These are phyloP conservation scores for Pseudococcus viburni DNA, from an alignment of 2,888 invertebrate species.

Conservation along the genomic window DNA sequence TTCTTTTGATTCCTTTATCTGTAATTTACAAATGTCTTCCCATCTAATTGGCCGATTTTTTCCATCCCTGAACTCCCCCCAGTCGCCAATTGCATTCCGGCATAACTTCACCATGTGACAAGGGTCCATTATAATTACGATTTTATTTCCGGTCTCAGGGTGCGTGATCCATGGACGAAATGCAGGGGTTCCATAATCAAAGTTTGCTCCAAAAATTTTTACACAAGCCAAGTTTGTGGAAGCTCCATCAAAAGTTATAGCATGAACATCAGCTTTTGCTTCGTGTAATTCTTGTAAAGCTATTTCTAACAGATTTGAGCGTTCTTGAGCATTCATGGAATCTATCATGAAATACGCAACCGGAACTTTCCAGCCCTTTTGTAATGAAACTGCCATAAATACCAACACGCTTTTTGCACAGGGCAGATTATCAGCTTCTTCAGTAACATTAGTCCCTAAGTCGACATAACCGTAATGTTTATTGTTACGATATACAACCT, in stretches of 20 bases:
- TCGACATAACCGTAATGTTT: too few species aligned
- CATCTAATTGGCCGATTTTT: neutral
- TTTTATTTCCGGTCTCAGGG: neutral
- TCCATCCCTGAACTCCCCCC: neutral
- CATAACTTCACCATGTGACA: slow-evolving; percentile 2
- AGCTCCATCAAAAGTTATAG: slow-evolving; percentile 20
- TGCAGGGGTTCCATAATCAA: neutral
- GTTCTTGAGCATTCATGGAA: too few species aligned
- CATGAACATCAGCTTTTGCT: neutral
- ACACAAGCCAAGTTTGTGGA: neutral
- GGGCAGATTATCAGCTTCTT: too few species aligned
- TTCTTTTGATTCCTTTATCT: neutral
- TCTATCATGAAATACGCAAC: too few species aligned
- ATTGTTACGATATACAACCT: too few species aligned
- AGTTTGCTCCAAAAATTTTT: neutral
- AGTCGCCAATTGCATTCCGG: neutral
- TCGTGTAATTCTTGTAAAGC: too few species aligned
- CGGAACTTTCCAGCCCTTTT: too few species aligned
- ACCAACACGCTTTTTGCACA: too few species aligned
- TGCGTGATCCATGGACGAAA: neutral
- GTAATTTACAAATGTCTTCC: neutral
- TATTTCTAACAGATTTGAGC: too few species aligned
- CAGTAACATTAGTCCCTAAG: too few species aligned
- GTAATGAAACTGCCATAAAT: too few species aligned
- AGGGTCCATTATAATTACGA: neutral